Conservation (phyloP, 2,113 vertebrate species). For the Columba livia region DNA sequence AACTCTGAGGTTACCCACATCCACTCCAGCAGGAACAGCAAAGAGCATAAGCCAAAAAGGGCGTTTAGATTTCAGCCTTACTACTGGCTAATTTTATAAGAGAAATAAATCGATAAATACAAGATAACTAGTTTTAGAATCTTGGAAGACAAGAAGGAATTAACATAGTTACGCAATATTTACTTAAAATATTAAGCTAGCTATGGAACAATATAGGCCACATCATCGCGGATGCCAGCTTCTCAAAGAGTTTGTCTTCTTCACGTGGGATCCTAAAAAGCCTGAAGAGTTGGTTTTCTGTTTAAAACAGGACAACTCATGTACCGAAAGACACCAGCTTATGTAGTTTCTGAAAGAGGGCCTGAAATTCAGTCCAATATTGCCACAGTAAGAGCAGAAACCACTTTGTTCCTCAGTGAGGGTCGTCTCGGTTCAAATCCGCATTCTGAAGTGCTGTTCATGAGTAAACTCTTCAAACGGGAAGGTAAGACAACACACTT, state of each 20-base stretch:
- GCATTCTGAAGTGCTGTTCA: background rate
- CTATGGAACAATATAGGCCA: background rate
- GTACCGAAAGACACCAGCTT: background rate
- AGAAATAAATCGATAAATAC: background rate
- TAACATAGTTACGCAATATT: fast-evolving
- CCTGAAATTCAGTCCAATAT: background rate
- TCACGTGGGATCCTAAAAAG: background rate
- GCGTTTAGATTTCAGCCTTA: background rate
- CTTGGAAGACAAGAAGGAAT: background rate
- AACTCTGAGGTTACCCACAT: background rate
- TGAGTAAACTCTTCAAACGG: background rate
- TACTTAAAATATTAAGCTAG: background rate
- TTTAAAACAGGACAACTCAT: background rate
- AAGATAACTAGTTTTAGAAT: background rate
- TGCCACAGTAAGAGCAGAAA: background rate
- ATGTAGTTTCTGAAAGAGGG: background rate
- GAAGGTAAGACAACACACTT: background rate
- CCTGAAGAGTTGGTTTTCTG: background rate
- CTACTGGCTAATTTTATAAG: background rate
- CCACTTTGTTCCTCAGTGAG: fast-evolving
- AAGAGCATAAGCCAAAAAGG: background rate
- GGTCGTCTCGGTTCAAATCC: background rate
- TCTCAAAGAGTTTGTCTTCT: background rate
- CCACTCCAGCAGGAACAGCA: background rate
- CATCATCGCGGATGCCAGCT: background rate